These are phyloP conservation scores for Druon quercuslanigerum DNA, from an alignment of 1,140 invertebrate species.

Conservation along the genomic window DNA sequence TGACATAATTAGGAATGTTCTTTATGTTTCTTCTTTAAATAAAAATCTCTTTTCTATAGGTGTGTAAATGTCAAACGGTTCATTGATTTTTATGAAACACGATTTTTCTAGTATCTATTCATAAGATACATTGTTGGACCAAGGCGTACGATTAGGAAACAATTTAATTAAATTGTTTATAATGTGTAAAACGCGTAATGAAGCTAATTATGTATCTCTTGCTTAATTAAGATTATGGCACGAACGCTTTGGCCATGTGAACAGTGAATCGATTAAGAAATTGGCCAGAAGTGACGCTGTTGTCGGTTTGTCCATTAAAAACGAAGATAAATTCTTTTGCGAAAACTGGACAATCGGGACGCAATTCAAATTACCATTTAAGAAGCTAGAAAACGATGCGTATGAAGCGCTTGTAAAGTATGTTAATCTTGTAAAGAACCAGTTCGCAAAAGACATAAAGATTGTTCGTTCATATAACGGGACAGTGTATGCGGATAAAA, in stretches of 20 bases:
- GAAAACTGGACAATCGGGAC: constrained; percentile 59
- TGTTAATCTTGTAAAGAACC: constrained; percentile 44
- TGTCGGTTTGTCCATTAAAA: too few species aligned
- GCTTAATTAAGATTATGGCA: neutral
- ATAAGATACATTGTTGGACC: constrained; percentile 38
- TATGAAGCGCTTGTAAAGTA: constrained; percentile 51
- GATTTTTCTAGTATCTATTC: constrained; percentile 36
- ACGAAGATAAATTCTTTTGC: too few species aligned
- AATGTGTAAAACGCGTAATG: neutral
- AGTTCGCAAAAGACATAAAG: constrained; percentile 50
- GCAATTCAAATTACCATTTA: constrained; percentile 56
- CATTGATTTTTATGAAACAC: constrained; percentile 43
- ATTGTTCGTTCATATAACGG: constrained; percentile 55
- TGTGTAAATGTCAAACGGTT: constrained; percentile 41
- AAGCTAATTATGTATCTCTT: constrained; percentile 9
- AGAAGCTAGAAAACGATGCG: constrained; percentile 43
- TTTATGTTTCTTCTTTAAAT: constrained; percentile 46
- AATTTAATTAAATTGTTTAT: constrained; percentile 45
- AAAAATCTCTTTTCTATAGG: constrained; percentile 58
- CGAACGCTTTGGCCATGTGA: constrained; percentile 26
- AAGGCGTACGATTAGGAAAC: constrained; percentile 39
- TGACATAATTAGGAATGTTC: constrained; percentile 43
- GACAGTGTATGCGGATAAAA: constrained; percentile 53
- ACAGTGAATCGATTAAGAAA: constrained; percentile 12
- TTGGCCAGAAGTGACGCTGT: too few species aligned